Evolutionary conservation across 2,797 vertebrate species (phyloP), one percentile per base, ranked within the genome.

Genomic region (Otolemur crassicaudatus): DNA sequence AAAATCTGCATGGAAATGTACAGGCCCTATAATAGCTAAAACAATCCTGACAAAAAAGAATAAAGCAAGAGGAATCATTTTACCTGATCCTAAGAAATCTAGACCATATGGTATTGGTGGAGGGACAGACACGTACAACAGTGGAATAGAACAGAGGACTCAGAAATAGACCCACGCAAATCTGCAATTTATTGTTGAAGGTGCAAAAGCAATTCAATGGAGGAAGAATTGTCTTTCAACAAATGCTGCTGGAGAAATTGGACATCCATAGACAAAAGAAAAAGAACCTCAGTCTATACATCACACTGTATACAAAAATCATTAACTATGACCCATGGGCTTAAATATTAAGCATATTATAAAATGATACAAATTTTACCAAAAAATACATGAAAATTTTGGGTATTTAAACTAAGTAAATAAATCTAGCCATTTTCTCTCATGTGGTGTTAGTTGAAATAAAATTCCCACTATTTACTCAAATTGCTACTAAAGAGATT

Each of bases 381-480:
- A 88, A 87, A 34, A 4, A 49, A 72, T 72, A 34, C 10, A 23
- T 73, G 79, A 83, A 80, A 43, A 29, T 70, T 88, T 77, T 31
- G 7, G 34, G n/a, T 6, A 72, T 70, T 76, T 90, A 40, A 25
- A 6, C 14, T 58, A 92, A 90, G 37, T 11, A 80, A 95, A 63
- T 67, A 83, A 82, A 86, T 23, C 53, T 25, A 3, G 69, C 58
- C 10, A n/a, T 76, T 46, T 96, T 89, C 83, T 70, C 46, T 93
- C 22, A 10, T 61, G 73, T 87, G 25, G 31, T 94, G 76, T 79
- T 94, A 60, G 49, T 46, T 79, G 63, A 94, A 87, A 86, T 69
- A 96, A 92, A 87, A 63, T 95, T 40, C 46, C 20, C 5, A 31
- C 3, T 46, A 76, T 87, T 94, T 91, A 80, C 29, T 92, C 76